Evolutionary conservation across 1,140 invertebrate genomes (phyloP).

Genomic region (Wiebesia pumilae): DNA sequence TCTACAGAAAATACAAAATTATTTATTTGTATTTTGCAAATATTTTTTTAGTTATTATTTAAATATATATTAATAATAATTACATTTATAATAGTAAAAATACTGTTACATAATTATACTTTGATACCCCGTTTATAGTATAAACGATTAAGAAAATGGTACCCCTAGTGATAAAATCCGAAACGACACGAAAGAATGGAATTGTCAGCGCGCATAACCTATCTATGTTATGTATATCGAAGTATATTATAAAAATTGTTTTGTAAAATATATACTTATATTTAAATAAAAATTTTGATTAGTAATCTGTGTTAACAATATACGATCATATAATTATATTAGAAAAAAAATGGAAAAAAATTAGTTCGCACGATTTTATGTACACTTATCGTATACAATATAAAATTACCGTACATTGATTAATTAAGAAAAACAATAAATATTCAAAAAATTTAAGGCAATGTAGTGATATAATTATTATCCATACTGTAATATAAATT

Average conservation of each 20-base stretch:
- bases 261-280: not conserved
- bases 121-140: too few relatives aligned
- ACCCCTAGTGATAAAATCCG: not conserved
- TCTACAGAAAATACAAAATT: too few relatives aligned
- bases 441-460: not conserved
- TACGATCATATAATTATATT: not conserved
- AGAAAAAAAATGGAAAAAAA: not conserved
- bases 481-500: not conserved
- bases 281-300: too few relatives aligned
- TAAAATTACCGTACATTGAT: not conserved
- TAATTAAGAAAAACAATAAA: not conserved
- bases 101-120: too few relatives aligned
- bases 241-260: not conserved
- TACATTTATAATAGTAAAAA: too few relatives aligned
- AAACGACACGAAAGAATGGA: not conserved
- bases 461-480: constrained; percentile 2
- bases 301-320: too few relatives aligned
- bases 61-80: too few relatives aligned
- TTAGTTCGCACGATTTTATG: not conserved
- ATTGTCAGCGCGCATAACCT: not conserved
- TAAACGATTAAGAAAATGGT: not conserved
- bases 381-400: not conserved
- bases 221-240: not conserved
- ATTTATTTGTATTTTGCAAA: too few relatives aligned
- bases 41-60: too few relatives aligned